Percentiles rank a stretch among this genome's conserved stretches.
phyloP scores from a whole-genome alignment of 2,113 vertebrate genomes.

The Fregata magnificens region DNA sequence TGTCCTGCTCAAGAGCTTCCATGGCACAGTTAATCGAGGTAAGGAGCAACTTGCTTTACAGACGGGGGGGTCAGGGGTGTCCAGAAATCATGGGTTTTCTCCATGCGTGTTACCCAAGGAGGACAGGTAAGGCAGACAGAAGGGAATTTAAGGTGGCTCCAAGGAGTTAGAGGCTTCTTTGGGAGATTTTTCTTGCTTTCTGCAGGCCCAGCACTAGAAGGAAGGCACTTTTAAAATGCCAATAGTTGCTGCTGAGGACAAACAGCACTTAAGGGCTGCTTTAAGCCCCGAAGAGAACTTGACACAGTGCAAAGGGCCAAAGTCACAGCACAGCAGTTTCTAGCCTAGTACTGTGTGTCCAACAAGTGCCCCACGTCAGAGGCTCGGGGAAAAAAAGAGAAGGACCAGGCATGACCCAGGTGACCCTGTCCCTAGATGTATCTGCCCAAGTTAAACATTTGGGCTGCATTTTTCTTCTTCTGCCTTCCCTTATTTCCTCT shows the following conservation, averaged over 20 bases:
- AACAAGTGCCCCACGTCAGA: not conserved
- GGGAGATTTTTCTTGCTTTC: not conserved
- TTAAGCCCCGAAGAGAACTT: not conserved
- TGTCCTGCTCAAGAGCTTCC: not conserved
- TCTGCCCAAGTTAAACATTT: rapidly evolving
- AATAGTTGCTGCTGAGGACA: not conserved
- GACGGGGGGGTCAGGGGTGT: rapidly evolving
- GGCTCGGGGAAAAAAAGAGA: too few species aligned
- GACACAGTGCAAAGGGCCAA: not conserved
- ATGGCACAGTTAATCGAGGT: slow-evolving; percentile 54
- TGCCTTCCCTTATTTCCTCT: not conserved
- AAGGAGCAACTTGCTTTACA: not conserved
- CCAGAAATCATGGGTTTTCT: not conserved
- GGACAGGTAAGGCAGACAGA: not conserved
- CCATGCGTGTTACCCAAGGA: not conserved
- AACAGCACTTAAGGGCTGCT: not conserved
- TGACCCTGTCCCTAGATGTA: not conserved
- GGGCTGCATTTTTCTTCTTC: not conserved
- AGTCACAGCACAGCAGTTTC: not conserved
- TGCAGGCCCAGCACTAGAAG: not conserved
- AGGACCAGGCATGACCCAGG: not conserved
- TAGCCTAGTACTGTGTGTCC: not conserved
- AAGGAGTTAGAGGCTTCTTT: not conserved
- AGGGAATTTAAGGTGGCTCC: slow-evolving; percentile 20
- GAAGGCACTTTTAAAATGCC: not conserved